A percentile compares a stretch with the other conserved stretches of the same genome.
Evolutionary conservation across 2,113 vertebrate species (phyloP).

Genomic region (Channa argus): DNA sequence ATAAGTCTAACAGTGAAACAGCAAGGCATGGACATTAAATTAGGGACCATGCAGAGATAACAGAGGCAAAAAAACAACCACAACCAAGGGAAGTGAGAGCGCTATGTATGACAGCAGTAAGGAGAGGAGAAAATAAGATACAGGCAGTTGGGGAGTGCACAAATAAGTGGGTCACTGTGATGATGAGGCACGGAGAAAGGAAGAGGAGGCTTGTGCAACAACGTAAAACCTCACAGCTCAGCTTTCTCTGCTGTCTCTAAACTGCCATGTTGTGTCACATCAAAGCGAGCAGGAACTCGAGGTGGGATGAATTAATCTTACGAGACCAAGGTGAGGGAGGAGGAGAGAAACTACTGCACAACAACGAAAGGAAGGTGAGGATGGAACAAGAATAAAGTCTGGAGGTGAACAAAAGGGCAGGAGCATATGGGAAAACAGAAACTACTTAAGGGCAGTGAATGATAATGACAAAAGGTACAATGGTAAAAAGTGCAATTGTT

Average conservation of each 20-base stretch:
- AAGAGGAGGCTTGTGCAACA: constrained; percentile 63
- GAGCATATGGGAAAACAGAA: neutral
- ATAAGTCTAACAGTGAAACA: constrained; percentile 10
- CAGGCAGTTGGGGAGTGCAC: constrained; percentile 14
- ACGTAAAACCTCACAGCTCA: constrained; percentile 61
- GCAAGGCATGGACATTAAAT: neutral
- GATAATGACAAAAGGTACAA: no score
- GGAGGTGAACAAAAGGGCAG: constrained; percentile 5
- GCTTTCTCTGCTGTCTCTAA: constrained; percentile 45
- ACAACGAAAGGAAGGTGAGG: neutral
- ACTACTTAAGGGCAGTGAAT: neutral
- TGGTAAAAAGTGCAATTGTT: neutral
- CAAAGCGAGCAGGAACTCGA: constrained; percentile 54
- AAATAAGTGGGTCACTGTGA: constrained; percentile 68
- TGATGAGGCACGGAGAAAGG: constrained; percentile 55
- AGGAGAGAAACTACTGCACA: neutral
- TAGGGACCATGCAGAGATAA: neutral
- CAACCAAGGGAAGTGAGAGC: neutral
- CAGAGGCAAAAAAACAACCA: no score
- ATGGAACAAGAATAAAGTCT: neutral
- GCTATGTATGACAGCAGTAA: neutral
- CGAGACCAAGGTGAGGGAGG: neutral
- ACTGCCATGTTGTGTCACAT: constrained; percentile 56
- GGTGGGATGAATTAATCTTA: constrained; percentile 61
- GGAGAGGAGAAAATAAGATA: constrained; percentile 18